Evolutionary conservation across 2,113 vertebrate species (phyloP).

Genomic region (Anoura caudifer): DNA sequence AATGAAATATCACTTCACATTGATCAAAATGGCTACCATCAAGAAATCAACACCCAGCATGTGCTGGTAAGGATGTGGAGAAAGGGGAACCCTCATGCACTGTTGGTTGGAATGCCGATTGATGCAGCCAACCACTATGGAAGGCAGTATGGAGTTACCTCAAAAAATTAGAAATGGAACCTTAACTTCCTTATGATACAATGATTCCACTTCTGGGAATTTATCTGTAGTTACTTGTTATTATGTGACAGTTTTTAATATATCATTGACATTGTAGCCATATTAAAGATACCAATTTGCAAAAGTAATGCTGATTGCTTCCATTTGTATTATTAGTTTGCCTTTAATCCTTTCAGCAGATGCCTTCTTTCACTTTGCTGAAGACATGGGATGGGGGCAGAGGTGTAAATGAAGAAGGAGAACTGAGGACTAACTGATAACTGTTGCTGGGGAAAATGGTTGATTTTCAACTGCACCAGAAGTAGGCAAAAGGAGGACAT

Average conservation of each 20-base stretch:
- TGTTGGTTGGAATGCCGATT: too few species aligned
- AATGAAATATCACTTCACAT: too few species aligned
- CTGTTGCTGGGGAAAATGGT: background rate
- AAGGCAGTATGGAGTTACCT: too few species aligned
- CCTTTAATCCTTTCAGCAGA: background rate
- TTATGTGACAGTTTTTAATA: constrained; percentile 14
- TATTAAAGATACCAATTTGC: background rate
- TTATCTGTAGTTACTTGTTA: background rate
- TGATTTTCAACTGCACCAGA: background rate
- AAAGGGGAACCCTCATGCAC: too few species aligned
- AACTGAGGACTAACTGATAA: background rate
- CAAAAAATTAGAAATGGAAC: too few species aligned
- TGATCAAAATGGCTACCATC: too few species aligned
- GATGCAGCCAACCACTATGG: too few species aligned
- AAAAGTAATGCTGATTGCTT: background rate
- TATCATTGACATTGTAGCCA: background rate
- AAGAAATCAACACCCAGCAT: too few species aligned
- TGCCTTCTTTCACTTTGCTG: background rate
- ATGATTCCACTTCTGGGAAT: too few species aligned
- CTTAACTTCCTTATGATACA: too few species aligned
- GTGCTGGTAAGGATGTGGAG: too few species aligned
- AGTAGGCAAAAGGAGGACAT: background rate
- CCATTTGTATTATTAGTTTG: background rate
- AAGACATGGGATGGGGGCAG: background rate
- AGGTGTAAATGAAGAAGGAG: background rate